Base-by-base conservation (phyloP, 2,888 invertebrate genomes). In the Ennomos quercinarius region DNA sequence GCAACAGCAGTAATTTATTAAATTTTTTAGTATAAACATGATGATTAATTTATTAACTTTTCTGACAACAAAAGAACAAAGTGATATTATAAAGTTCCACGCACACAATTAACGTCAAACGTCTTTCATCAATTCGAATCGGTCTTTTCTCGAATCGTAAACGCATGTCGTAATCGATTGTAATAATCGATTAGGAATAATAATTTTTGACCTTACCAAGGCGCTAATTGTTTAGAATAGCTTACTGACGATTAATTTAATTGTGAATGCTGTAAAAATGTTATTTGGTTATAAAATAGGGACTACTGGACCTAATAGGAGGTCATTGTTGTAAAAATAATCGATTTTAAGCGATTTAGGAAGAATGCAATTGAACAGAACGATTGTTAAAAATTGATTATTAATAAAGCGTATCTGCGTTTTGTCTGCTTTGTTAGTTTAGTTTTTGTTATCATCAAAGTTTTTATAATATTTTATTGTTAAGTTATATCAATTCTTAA, bases 151-250 rank as follows among this genome's bases (percentile, higher is more conserved):
- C 77, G 76, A 86, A 80, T 83, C 72, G 75, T 77, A 81, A 84
- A 82, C 80, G 79, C 77, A 75, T 87, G 80, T 80, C 70, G 78
- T 82, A 87, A 87, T 84, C 86, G 81, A 86, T 86, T 81, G 80
- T 82, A 80, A 82, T 83, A 83, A 81, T 84, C 78, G 55, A 59
- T 54, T 59, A 69, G 81, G 77, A 77, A 85, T 80, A 81, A 86
- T 88, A 86, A 88, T 87, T 84, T 84, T 78, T 84, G 86, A 89
- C 89, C 90, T 90, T 86, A 87, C 81, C 82, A 81, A 78, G 78
- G 75, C 82, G 75, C 78, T 87, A 84, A 88, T 87, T 83, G 82
- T 81, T 61, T 83, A 65, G 77, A 84, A 83, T 80, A 77, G 78
- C 74, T 76, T 71, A 78, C 76, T 78, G 78, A 81, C 83, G 82